phyloP scores from a whole-genome alignment of 1,140 invertebrate species.

The Archivesica marissinica region DNA sequence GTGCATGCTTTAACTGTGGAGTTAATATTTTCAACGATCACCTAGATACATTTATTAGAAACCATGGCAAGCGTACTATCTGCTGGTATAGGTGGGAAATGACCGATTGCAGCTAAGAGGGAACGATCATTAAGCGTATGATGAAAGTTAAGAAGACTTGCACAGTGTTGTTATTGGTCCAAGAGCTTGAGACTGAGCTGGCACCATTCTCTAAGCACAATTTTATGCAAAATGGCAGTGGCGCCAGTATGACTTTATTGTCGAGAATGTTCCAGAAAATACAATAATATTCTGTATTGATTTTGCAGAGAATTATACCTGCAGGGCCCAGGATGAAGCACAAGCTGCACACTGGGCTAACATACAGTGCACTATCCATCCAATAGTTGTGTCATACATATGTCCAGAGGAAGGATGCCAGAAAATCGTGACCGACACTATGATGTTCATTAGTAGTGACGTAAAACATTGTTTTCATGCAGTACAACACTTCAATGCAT shows the following conservation, averaged over 20 bases:
- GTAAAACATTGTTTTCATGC: constrained; percentile 42
- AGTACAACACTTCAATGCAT: constrained; percentile 48
- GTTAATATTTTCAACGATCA: not conserved
- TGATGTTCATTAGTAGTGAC: constrained; percentile 56
- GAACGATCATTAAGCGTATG: not conserved
- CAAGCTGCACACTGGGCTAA: constrained; percentile 59
- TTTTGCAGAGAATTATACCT: constrained; percentile 64
- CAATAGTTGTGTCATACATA: constrained; percentile 49
- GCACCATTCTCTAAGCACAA: not conserved
- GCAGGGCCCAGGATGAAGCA: constrained; percentile 56
- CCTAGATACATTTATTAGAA: not conserved
- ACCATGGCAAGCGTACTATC: not conserved
- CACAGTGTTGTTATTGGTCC: not conserved
- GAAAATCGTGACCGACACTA: constrained; percentile 12
- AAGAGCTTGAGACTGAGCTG: not conserved
- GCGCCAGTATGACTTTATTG: not conserved
- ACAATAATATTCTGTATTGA: constrained; percentile 43
- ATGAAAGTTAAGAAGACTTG: not conserved
- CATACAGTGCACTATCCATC: constrained; percentile 14
- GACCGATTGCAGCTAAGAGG: not conserved
- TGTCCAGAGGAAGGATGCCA: constrained; percentile 33
- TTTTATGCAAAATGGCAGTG: not conserved
- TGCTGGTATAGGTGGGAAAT: not conserved
- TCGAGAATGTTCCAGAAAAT: not conserved
- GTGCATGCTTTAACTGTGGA: not conserved